Conservation (phyloP, 2,888 invertebrate genomes). For the Apeira syringaria region DNA sequence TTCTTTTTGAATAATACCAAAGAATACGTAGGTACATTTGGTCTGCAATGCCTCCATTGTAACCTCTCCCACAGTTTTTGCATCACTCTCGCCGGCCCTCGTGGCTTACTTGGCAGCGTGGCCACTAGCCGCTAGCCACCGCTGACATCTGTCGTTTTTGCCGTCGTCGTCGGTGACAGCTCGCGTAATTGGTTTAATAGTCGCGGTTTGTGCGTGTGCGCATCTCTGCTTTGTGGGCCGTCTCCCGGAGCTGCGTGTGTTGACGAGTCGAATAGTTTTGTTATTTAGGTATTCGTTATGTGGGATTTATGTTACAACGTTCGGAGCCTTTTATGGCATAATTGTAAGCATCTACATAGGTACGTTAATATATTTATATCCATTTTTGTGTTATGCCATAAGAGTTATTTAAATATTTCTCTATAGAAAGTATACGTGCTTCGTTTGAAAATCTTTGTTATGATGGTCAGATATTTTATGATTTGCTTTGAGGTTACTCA, state of each 20-base stretch:
- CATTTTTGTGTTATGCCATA: no score
- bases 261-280: background rate
- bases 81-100: constrained; percentile 39
- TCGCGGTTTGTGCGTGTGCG: constrained; percentile 30
- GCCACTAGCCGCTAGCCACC: constrained; percentile 34
- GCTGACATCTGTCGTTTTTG: constrained; percentile 40
- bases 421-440: no score
- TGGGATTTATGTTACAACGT: background rate
- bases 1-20: no score
- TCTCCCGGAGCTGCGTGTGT: constrained; percentile 47
- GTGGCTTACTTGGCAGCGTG: constrained; percentile 47
- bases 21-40: no score
- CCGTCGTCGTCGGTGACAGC: constrained; percentile 29
- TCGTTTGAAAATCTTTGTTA: no score
- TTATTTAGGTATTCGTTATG: background rate
- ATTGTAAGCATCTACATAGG: no score
- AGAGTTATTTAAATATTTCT: no score
- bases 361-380: no score
- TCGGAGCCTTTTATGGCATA: no score
- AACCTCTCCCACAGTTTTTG: constrained; percentile 41
- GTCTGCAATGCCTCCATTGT: constrained; percentile 23
- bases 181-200: constrained; percentile 61
- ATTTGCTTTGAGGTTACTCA: no score
- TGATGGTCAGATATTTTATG: no score
- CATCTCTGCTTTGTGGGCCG: constrained; percentile 37